Evolutionary conservation across 2,797 vertebrate species (phyloP), one percentile per base, ranked within the genome.

Genomic region (Neostethus bicornis): DNA sequence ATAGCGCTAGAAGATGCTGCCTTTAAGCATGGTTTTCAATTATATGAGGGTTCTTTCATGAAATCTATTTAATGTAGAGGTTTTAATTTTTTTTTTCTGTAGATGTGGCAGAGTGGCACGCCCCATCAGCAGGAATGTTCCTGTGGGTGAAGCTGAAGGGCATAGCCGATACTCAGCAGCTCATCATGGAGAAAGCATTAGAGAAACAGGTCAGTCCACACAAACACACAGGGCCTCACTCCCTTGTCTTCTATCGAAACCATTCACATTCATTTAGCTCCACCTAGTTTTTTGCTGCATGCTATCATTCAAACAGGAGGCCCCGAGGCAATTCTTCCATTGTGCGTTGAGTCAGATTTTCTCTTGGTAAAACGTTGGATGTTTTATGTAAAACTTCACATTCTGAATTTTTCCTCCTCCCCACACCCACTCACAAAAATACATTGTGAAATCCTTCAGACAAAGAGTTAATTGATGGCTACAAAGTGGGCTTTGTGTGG

Each of bases 121-220:
- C 57, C 50, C 92, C 92, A 1, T 80, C 83, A 7, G 92, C 91
- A 12, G 93, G 93, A 61, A 92, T 95, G 90, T 93, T 95, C 89
- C 75, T 95, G 50, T 95, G 92, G 94, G 80, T 96, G 83, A 94
- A 90, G 80, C 55, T 94, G 16, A 96, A 93, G 53, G 88, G 90
- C 52, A 74, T 90, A 23, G 45, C 82, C 7, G 92, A 96, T 71
- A 92, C 87, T 47, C 76, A 90, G 31, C 63, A 89, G 61, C 84
- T 94, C 67, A 93, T 93, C 38, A 91, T 82, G 84, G 75, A 93
- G 83, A 94, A 92, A 77, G 92, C 91, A 1, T 34, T 85, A 17
- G 81, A 94, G 64, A 94, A 88, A 75, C 86, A 91, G 90, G 94
- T 93, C 77, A 23, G 69, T 17, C 17, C 28, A 11, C n/a, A 26